A percentile compares a stretch with the other conserved stretches of the same genome.
Evolutionary conservation across 1,140 invertebrate species (phyloP).

Genomic region (Tetramorium parvispinum): DNA sequence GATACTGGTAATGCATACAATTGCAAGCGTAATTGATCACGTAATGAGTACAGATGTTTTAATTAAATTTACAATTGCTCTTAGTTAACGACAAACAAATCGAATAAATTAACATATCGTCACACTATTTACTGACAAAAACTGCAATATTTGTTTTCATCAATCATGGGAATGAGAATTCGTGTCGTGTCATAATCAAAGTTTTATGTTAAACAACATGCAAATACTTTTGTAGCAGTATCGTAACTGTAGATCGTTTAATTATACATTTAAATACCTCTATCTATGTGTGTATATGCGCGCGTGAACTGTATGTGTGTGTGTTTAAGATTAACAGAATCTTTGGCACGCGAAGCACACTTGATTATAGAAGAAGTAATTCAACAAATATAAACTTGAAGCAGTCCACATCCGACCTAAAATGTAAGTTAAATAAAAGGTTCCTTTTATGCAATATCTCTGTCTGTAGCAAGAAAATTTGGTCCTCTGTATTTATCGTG

Average conservation of each 20-base stretch:
- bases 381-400: conserved; percentile 14
- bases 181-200: background rate
- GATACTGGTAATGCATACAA: background rate
- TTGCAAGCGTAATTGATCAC: background rate
- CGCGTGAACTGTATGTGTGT: too few relatives aligned
- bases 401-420: background rate
- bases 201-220: background rate
- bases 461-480: background rate
- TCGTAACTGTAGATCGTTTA: background rate
- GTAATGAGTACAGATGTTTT: background rate
- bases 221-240: background rate
- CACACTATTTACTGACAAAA: background rate
- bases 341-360: background rate
- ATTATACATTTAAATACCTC: conserved; percentile 1
- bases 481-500: background rate
- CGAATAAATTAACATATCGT: background rate
- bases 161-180: background rate
- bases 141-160: background rate
- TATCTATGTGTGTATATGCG: too few relatives aligned
- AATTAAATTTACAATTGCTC: background rate
- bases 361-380: background rate
- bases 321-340: background rate
- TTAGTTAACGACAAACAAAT: background rate
- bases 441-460: background rate
- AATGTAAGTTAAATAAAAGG: background rate